A percentile compares a stretch with the other conserved stretches of the same genome.
These are phyloP conservation scores for Anomalospiza imberbis DNA, from an alignment of 2,797 vertebrate genomes.

Conservation along the genomic window DNA sequence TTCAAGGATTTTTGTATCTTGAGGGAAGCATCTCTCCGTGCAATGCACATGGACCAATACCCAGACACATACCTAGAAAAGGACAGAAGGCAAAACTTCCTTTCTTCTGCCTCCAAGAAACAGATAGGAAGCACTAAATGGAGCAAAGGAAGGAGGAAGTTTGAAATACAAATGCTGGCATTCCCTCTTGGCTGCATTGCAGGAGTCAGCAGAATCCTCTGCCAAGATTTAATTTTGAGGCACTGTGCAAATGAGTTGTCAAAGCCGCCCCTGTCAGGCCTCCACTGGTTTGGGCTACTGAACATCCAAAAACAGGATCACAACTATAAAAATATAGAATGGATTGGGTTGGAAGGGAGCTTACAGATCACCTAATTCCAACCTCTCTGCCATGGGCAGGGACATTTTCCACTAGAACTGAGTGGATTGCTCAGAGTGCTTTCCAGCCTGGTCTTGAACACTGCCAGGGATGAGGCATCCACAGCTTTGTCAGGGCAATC, in stretches of 20 bases:
- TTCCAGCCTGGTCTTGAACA: background rate
- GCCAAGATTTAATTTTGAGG: slow-evolving; percentile 10
- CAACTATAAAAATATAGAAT: background rate
- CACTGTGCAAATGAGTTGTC: background rate
- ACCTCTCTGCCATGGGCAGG: background rate
- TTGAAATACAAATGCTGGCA: background rate
- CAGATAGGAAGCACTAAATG: background rate
- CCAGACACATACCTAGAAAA: background rate
- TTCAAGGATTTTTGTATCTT: background rate
- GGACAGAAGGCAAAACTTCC: background rate
- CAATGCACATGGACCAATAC: background rate
- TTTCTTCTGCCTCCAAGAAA: background rate
- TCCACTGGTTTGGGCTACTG: background rate
- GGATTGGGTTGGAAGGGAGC: background rate
- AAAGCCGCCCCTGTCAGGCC: background rate
- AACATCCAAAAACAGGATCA: background rate
- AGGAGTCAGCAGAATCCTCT: slow-evolving; percentile 5
- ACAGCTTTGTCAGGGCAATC: background rate
- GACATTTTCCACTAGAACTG: background rate
- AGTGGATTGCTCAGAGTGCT: background rate
- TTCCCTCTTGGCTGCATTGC: background rate
- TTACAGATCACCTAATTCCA: background rate
- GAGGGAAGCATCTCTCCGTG: background rate
- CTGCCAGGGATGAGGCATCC: background rate
- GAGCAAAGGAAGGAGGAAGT: background rate